Base-by-base conservation (phyloP, 2,888 invertebrate species). In the Caenorhabditis angaria region DNA sequence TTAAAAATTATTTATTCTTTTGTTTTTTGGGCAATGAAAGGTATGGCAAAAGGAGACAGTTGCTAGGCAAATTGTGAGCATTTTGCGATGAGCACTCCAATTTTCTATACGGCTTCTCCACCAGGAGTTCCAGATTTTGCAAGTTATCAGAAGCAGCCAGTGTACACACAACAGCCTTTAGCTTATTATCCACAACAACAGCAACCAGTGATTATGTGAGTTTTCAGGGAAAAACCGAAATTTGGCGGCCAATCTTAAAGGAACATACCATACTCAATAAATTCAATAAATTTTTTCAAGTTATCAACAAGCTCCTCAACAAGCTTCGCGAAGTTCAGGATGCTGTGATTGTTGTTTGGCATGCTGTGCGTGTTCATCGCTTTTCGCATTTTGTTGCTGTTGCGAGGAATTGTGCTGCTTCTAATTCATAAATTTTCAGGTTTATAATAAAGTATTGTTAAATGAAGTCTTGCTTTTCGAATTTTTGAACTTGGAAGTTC, bases 101-200 rank as follows among this genome's bases (percentile, higher is more conserved):
- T 69, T 60, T 64, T 64, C n/a, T 64, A 60, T 35, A 62, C 68
- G 5, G 62, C 62, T 18, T 41, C 63, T 51, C 69, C 69, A 6
- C 61, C 69, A 10, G 41, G 41, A 41, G 41, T 41, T 18, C 41
- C 41, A 41, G 41, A 41, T 14, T 41, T 18, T 41, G n/a, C n/a
- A n/a, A 41, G 18, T 1, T 69, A 69, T 57, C 47, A 20, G 8
- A 53, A 32, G 8, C 55, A 55, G 1, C 54, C 41, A 5, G 69
- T 69, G 1, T 69, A 64, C 56, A 69, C 69, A 0, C 69, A 64
- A 28, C 69, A 69, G 32, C 69, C 69, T 50, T n/a, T n/a, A n/a
- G n/a, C n/a, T n/a, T n/a, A n/a, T n/a, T 69, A 69, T 47, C 69
- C 69, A 0, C 64, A 56, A 29, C 69, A 69, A n/a, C 68, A 69